Base-by-base conservation (phyloP, 2,888 invertebrate species). In the Drosophila prostipennis region DNA sequence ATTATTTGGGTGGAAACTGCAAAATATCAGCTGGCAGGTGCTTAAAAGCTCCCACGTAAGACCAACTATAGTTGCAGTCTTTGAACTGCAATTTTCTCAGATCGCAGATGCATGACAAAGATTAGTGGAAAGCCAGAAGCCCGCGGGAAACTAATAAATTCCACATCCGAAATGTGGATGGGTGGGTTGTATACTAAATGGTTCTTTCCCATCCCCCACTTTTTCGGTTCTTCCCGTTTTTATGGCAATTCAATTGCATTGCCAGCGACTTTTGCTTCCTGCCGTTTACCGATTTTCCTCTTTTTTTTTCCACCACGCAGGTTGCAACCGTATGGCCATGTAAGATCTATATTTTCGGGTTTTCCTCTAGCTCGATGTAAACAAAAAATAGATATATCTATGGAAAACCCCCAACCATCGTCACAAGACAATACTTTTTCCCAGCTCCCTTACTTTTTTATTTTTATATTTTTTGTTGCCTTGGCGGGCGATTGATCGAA, bases 221-320 rank as follows among this genome's bases (percentile, higher is more conserved):
- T 49, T 34, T 46, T 59, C 34, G 51, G 51, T 37, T 52, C 46
- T 42, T 54, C 54, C 58, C 45, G 54, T 72, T 82, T 82, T 82
- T 79, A 82, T 87, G 76, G 82, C 85, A 72, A 85, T 84, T 87
- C 82, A 87, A 82, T 82, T 82, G 82, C 85, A 69, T 46, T 56
- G 77, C 54, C 78, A 84, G 63, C 70, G 85, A 77, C 69, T 77
- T 79, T 79, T 59, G 87, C 69, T 82, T 82, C 82, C 82, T 82
- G 82, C 81, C 76, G 71, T 67, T 64, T 36, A 55, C 58, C 51
- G 45, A 52, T 39, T 34, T 57, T 39, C 34, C 23, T 29, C 37
- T 26, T 26, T 26, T 23, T 23, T 23, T 19, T 32, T 59, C 14
- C 19, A 2, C 23, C 43, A 26, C 39, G 60, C 80, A 87, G 81